These are phyloP conservation scores for Laticauda colubrina DNA, from an alignment of 2,113 vertebrate genomes.

Conservation along the genomic window DNA sequence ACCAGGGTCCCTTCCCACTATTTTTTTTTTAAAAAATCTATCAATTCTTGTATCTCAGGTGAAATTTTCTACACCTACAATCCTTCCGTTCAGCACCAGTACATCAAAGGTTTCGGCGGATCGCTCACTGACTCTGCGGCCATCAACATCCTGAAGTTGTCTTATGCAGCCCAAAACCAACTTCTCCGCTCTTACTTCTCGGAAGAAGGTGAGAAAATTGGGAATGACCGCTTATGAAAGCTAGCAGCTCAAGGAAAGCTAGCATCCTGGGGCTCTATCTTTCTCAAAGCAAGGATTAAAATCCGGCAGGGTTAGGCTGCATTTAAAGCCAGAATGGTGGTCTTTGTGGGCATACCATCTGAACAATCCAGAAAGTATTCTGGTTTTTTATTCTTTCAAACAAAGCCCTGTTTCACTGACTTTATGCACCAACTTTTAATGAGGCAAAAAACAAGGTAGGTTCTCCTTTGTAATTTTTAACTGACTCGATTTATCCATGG, in stretches of 20 bases:
- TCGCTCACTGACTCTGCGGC: constrained; percentile 88
- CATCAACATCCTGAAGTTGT: constrained; percentile 88
- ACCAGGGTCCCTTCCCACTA: background rate
- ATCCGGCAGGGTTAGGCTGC: background rate
- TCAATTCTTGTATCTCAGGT: constrained; percentile 55
- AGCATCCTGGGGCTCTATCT: background rate
- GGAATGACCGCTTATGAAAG: background rate
- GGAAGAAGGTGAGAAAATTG: constrained; percentile 69
- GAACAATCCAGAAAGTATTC: background rate
- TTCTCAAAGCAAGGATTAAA: background rate
- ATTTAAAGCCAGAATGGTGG: background rate
- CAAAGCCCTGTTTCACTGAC: background rate
- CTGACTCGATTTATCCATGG: background rate
- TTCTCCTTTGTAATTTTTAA: background rate
- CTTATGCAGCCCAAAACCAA: constrained; percentile 72
- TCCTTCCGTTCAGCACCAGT: constrained; percentile 79
- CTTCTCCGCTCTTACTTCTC: constrained; percentile 90
- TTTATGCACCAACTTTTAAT: background rate
- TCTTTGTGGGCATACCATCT: background rate
- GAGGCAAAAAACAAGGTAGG: background rate
- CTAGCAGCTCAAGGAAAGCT: no score
- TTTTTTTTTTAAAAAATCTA: no score
- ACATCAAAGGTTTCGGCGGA: constrained; percentile 88
- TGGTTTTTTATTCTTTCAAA: background rate
- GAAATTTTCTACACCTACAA: constrained; percentile 58